phyloP scores from a whole-genome alignment of 2,888 invertebrate genomes.

The Chironomus riparius region DNA sequence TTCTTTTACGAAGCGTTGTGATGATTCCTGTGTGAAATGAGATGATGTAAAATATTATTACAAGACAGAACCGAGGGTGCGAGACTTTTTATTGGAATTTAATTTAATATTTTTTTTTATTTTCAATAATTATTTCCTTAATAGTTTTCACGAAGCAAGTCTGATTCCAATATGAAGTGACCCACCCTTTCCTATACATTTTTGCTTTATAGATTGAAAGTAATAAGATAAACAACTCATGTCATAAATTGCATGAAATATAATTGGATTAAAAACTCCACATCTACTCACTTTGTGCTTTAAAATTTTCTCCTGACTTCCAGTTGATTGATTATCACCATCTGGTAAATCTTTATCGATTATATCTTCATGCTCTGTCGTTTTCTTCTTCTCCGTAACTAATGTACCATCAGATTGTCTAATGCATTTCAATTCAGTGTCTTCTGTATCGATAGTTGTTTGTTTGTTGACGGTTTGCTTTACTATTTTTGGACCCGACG shows the following conservation, averaged over 20 bases:
- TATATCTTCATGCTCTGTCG: constrained; percentile 74
- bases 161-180: too few relatives aligned
- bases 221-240: background rate
- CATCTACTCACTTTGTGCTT: constrained; percentile 35
- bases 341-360: constrained; percentile 70
- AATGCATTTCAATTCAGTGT: constrained; percentile 66
- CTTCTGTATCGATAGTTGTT: constrained; percentile 80
- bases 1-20: constrained; percentile 58
- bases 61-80: background rate
- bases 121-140: too few relatives aligned
- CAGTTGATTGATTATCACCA: constrained; percentile 44
- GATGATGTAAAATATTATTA: background rate
- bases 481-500: constrained; percentile 60
- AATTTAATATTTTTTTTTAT: background rate
- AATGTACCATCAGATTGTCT: constrained; percentile 74
- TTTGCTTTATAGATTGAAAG: too few relatives aligned
- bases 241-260: background rate
- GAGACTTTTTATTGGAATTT: too few relatives aligned
- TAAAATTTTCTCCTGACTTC: constrained; percentile 37
- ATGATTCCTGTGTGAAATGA: constrained; percentile 42
- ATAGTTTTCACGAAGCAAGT: too few relatives aligned
- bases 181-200: too few relatives aligned
- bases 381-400: constrained; percentile 74
- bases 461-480: constrained; percentile 66
- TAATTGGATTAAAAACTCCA: background rate